Base-by-base conservation (phyloP, 2,888 invertebrate species). In the Salpingus planirostris region DNA sequence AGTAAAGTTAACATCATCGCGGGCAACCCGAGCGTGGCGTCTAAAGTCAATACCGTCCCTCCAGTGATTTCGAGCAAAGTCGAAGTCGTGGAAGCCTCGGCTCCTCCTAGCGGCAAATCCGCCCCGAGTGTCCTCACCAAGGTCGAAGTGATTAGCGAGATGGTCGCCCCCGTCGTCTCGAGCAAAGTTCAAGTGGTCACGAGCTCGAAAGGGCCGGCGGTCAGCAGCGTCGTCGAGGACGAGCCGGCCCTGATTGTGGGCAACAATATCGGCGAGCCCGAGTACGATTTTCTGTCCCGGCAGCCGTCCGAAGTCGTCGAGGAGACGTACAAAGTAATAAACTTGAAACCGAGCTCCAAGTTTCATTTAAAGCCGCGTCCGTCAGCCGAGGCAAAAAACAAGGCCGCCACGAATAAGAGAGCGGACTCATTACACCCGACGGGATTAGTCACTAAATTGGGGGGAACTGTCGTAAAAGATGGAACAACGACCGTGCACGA, bases 271-370 rank as follows among this genome's bases (percentile, higher is more conserved):
- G 81, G 78, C 12, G 82, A 83, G 42, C 84, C 86, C 0, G 87
- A 87, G 64, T 88, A 87, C 55, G 87, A 88, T 58, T 83, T 86
- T 53, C 70, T 88, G 2, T 87, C 87, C 4, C 74, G 86, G 21
- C 87, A 89, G 54, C 88, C 88, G 1, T 80, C 84, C 5, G 86
- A 88, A 63, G 80, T 82, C 45, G 80, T 85, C 4, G 87, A 88
- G 60, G 87, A 88, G 68, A 85, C 87, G 0, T 88, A 80, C 62
- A 82, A 81, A 65, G 80, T 87, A 47, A 80, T 86, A 29, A 87
- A 87, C 58, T 67, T 86, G 40, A 76, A 78, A 43, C 80, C 85
- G n/a, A 77, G 78, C 33, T 74, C 78, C 3, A 73, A 73, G 49
- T 57, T 63, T 25, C 59, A 66, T 47, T 50, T 64, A 29, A 72